Base-by-base conservation (phyloP, 2,113 vertebrate genomes). In the Vanacampus margaritifer region DNA sequence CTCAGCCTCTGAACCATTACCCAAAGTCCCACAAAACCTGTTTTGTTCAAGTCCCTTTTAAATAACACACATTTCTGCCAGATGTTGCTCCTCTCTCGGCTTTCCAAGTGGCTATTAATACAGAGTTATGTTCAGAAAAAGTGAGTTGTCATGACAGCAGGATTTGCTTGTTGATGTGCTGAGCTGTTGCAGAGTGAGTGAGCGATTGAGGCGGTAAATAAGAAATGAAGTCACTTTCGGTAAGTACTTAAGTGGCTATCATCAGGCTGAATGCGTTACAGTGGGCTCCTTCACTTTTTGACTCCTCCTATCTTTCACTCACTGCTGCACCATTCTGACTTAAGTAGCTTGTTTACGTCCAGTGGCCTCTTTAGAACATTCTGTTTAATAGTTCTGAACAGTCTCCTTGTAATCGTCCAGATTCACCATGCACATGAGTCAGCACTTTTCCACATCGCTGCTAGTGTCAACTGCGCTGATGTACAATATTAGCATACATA, bases 1-100 rank as follows among this genome's bases (percentile, higher is more conserved):
- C 87, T 90, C 82, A 91, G 85, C 71, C 78, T 81, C 76, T 88
- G 84, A 90, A 84, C 89, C 87, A 87, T 86, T 88, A 89, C 86
- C 87, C 80, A 87, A 82, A 87, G 83, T 88, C 79, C 79, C 68
- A 92, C 91, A 90, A 87, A 87, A 87, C 86, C 61, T 0, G 78
- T 84, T 88, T 87, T 92, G 91, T 92, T 90, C 76, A 56, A 80
- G 79, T 66, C 71, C 74, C 78, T 87, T 87, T 79, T 70, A 85
- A 86, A 73, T 77, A 75, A 71, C 66, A 72, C 79, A 87, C 67
- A 9, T 86, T 90, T 84, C 81, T 80, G 72, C 84, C 90, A 90
- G 85, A 87, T 87, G 85, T 87, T 85, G 81, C 80, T 86, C 82
- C 76, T 80, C 74, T 70, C 85, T 88, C 76, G 2, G 1, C 82